phyloP scores from a whole-genome alignment of 2,888 invertebrate genomes.

The Schrankia costaestrigalis region DNA sequence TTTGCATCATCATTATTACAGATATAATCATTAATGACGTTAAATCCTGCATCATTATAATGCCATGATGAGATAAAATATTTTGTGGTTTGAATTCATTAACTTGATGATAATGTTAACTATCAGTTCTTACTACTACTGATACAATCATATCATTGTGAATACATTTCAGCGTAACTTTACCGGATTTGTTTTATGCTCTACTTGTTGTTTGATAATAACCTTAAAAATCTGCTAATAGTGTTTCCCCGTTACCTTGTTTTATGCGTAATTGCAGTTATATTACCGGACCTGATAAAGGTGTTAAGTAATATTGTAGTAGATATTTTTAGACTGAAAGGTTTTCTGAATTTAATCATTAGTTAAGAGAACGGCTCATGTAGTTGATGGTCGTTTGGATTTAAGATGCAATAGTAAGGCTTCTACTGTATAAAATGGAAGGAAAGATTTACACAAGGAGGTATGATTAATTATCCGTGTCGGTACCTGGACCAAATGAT shows the following conservation, averaged over 20 bases:
- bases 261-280: neutral
- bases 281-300: too few species aligned
- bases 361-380: too few species aligned
- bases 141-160: constrained; percentile 7
- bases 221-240: constrained; percentile 1
- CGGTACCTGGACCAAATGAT: too few species aligned
- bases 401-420: too few species aligned
- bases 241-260: constrained; percentile 1
- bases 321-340: too few species aligned
- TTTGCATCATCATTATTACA: too few species aligned
- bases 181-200: constrained; percentile 7
- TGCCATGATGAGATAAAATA: constrained; percentile 15
- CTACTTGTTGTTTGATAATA: constrained; percentile 5
- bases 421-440: too few species aligned
- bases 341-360: too few species aligned
- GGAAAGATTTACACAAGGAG: too few species aligned
- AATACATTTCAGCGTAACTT: constrained; percentile 7
- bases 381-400: too few species aligned
- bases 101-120: constrained; percentile 9
- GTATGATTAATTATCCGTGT: too few species aligned
- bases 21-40: neutral
- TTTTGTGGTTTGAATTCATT: constrained; percentile 18
- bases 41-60: neutral
- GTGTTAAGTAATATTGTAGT: too few species aligned
- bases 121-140: constrained; percentile 14